Conservation (phyloP, 2,888 invertebrate species). For the Leptopilina myrica region DNA sequence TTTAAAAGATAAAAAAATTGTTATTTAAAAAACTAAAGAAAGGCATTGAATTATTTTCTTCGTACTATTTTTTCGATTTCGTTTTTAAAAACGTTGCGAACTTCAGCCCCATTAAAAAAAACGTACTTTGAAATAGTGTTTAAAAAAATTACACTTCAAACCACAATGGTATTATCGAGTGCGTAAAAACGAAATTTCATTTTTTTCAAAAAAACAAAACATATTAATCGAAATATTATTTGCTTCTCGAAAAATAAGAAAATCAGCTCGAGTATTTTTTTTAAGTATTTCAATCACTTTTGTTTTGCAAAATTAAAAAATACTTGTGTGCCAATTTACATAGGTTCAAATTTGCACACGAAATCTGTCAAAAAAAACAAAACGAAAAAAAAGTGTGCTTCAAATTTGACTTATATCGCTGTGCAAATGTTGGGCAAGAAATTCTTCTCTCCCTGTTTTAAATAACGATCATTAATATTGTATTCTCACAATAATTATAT, state of each 20-base stretch:
- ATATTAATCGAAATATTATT: slow-evolving; percentile 3
- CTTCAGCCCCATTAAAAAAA: background rate
- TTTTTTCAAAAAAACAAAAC: background rate
- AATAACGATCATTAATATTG: too few species aligned
- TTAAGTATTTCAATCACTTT: background rate
- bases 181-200: background rate
- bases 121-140: slow-evolving; percentile 13
- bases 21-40: too few species aligned
- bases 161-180: slow-evolving; percentile 15
- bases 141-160: slow-evolving; percentile 1
- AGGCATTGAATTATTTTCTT: too few species aligned
- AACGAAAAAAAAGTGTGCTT: slow-evolving; percentile 4
- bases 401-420: slow-evolving; percentile 18
- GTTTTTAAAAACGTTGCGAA: too few species aligned
- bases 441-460: background rate
- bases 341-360: slow-evolving; percentile 1
- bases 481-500: background rate
- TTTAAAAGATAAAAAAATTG: too few species aligned
- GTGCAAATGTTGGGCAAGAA: slow-evolving; percentile 20
- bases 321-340: slow-evolving; percentile 25
- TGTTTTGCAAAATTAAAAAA: background rate
- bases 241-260: background rate
- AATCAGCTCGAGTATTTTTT: background rate
- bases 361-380: background rate
- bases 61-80: too few species aligned